Evolutionary conservation across 1,140 invertebrate genomes (phyloP), one percentile per base, ranked within the genome.

Genomic region (Oncopeltus fasciatus): DNA sequence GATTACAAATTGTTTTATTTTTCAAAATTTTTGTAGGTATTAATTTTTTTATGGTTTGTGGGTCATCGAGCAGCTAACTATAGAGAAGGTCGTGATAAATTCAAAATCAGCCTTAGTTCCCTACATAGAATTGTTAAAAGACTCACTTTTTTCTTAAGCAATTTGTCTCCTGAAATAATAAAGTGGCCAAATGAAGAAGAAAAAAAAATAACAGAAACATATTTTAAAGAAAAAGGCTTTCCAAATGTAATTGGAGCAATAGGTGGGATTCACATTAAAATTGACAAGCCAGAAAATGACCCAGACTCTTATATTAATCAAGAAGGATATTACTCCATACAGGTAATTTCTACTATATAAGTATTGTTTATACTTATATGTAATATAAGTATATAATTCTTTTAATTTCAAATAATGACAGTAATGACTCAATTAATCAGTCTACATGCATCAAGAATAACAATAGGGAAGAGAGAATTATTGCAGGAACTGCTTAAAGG

Each of bases 41-140:
- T 59, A 21, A 67, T 65, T 31, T 72, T 69, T 66, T 66, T 72
- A 49, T 72, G 69, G 69, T 72, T 68, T 67, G 65, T 61, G 28
- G 68, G 70, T 20, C 66, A 72, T 67, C 61, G 72, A 66, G 64
- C 68, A 47, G 66, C 67, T 59, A 51, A 47, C 47, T 72, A 67
- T 64, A 20, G 70, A 31, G 70, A 38, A 16, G 16, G 5, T 38
- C 16, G 33, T 38, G 33, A 38, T 16, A 5, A 38, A 9, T 38
- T 38, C 33, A 38, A 38, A 5, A 38, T 38, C 16, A 38, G 33
- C 16, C 16, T 70, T 14, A 71, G 69, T 60, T 57, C 58, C 58
- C 57, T 73, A 11, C 60, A 60, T 59, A 60, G 61, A 24, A 65
- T 72, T 28, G 67, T 72, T 29, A 63, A 49, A 57, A 64, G 65